phyloP scores from a whole-genome alignment of 1,140 invertebrate genomes.

The Caenorhabditis inopinata region DNA sequence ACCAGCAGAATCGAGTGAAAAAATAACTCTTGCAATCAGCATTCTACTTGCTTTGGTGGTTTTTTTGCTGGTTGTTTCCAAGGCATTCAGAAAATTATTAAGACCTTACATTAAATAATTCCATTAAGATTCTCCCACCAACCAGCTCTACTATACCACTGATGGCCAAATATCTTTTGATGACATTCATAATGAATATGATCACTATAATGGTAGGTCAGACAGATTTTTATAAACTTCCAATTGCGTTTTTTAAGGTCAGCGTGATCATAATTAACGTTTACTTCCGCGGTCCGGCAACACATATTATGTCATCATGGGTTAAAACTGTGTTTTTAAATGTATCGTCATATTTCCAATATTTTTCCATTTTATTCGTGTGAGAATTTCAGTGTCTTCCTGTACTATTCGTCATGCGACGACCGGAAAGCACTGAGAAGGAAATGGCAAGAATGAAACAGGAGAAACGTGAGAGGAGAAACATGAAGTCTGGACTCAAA shows the following conservation, averaged over 20 bases:
- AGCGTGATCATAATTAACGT: slow-evolving; percentile 98
- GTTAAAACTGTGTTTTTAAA: slow-evolving; percentile 89
- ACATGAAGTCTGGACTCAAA: slow-evolving; percentile 38
- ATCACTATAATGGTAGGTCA: slow-evolving; percentile 79
- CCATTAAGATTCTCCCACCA: slow-evolving; percentile 87
- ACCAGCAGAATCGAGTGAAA: slow-evolving; percentile 79
- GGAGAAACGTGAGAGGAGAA: slow-evolving; percentile 52
- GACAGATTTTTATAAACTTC: neutral
- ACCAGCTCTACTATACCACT: slow-evolving; percentile 89
- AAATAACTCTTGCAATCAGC: slow-evolving; percentile 93
- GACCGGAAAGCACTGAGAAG: slow-evolving; percentile 36
- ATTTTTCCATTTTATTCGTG: neutral
- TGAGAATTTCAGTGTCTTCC: slow-evolving; percentile 33
- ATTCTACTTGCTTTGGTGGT: slow-evolving; percentile 97
- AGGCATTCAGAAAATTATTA: slow-evolving; percentile 66
- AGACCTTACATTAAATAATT: neutral
- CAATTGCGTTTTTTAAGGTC: slow-evolving; percentile 69
- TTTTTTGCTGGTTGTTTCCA: slow-evolving; percentile 93
- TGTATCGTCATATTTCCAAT: neutral
- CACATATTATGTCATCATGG: slow-evolving; percentile 85
- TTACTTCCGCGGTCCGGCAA: slow-evolving; percentile 90
- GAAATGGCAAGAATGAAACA: slow-evolving; percentile 19
- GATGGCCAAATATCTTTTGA: slow-evolving; percentile 95
- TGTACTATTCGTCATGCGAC: slow-evolving; percentile 45
- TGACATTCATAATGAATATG: slow-evolving; percentile 99